Percentiles rank a stretch among this genome's conserved stretches.
phyloP scores from a whole-genome alignment of 2,888 invertebrate genomes.

The Yponomeuta malinellus region DNA sequence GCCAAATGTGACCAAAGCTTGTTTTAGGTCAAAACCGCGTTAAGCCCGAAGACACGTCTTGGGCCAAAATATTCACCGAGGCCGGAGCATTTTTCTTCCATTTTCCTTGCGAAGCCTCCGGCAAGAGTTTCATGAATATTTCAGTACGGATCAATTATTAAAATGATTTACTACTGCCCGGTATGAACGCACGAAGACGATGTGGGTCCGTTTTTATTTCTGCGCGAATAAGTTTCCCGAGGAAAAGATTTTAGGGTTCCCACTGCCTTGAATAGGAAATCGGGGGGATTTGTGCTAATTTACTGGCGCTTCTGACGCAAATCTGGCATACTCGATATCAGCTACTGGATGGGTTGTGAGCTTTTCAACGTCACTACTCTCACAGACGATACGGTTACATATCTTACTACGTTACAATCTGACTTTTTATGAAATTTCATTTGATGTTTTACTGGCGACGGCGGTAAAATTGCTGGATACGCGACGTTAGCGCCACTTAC shows the following conservation, averaged over 20 bases:
- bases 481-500: no score
- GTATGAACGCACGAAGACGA: conserved; percentile 40
- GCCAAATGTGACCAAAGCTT: conserved; percentile 4
- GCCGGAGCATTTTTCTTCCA: conserved; percentile 61
- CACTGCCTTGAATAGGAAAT: neutral
- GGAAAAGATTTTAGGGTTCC: neutral
- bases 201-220: conserved; percentile 40
- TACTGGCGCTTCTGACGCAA: neutral
- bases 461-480: no score
- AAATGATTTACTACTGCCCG: conserved; percentile 68
- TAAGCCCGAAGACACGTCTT: conserved; percentile 42
- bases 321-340: neutral
- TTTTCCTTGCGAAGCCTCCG: conserved; percentile 57
- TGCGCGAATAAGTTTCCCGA: neutral
- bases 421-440: no score
- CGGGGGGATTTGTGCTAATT: neutral
- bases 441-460: no score
- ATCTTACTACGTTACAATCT: no score
- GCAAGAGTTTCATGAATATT: conserved; percentile 70
- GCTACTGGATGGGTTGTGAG: neutral
- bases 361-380: neutral
- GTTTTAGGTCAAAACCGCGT: neutral
- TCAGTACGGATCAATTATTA: conserved; percentile 70
- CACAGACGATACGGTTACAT: no score
- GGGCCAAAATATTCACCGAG: conserved; percentile 43